Evolutionary conservation across 2,797 vertebrate species (phyloP).

Genomic region (Leuciscus waleckii): DNA sequence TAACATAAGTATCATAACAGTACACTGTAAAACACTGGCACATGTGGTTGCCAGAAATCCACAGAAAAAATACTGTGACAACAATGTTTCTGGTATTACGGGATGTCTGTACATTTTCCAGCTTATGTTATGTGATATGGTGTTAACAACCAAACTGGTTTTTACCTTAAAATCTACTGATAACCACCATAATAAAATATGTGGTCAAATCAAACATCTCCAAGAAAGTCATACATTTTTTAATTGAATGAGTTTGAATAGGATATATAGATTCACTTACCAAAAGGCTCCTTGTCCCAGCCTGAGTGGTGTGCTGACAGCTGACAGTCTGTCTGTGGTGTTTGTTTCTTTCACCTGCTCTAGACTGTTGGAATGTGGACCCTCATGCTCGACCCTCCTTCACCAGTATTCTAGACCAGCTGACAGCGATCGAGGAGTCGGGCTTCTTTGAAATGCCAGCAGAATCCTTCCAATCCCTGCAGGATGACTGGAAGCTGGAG

Average conservation of each 20-base stretch:
- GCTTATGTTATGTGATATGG: not conserved
- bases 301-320: not conserved
- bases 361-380: conserved; percentile 96
- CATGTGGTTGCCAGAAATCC: not conserved
- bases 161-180: not conserved
- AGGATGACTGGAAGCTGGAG: conserved; percentile 98
- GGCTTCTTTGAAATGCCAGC: conserved; percentile 98
- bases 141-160: not conserved
- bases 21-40: not conserved
- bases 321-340: conserved; percentile 11
- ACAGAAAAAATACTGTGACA: not conserved
- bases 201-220: not conserved
- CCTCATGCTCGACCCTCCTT: conserved; percentile 90
- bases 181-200: not conserved
- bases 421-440: conserved; percentile 93
- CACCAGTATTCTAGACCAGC: conserved; percentile 88
- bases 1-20: not conserved
- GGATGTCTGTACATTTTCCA: not conserved
- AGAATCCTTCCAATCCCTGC: conserved; percentile 95
- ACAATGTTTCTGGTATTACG: not conserved
- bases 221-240: not conserved
- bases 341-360: conserved; percentile 22
- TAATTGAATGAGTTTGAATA: not conserved
- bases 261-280: not conserved
- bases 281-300: not conserved